phyloP scores from a whole-genome alignment of 2,888 invertebrate genomes.

The Synanthedon andrenaeformis region DNA sequence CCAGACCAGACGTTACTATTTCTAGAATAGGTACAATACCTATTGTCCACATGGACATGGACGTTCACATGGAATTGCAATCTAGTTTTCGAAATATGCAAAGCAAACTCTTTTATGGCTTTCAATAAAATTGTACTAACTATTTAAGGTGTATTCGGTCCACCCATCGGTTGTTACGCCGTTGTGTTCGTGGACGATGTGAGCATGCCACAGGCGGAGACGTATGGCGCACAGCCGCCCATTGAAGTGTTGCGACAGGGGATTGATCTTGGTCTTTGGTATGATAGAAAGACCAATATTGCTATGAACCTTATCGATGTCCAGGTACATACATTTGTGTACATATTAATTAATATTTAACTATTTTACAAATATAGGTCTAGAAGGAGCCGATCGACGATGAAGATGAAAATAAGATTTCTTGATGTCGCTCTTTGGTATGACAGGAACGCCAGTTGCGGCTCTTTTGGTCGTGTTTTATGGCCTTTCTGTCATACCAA shows the following conservation, averaged over 20 bases:
- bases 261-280: slow-evolving; percentile 92
- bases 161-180: slow-evolving; percentile 89
- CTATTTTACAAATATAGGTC: too few relatives aligned
- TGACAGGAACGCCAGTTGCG: slow-evolving; percentile 83
- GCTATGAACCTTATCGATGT: slow-evolving; percentile 87
- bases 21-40: too few relatives aligned
- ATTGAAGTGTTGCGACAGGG: slow-evolving; percentile 92
- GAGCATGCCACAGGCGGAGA: slow-evolving; percentile 93
- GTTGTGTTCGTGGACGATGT: slow-evolving; percentile 96
- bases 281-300: slow-evolving; percentile 83
- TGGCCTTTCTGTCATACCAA: slow-evolving; percentile 13
- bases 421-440: slow-evolving; percentile 93
- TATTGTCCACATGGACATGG: too few relatives aligned
- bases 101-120: too few relatives aligned
- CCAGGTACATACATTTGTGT: slow-evolving; percentile 70
- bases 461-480: background rate
- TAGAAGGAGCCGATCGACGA: slow-evolving; percentile 28
- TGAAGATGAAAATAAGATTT: slow-evolving; percentile 85
- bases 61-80: too few relatives aligned
- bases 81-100: too few relatives aligned
- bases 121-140: background rate
- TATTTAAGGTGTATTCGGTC: slow-evolving; percentile 83
- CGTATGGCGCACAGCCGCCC: slow-evolving; percentile 94
- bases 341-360: background rate
- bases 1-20: too few relatives aligned